Conservation (phyloP, 2,113 vertebrate genomes). For the Prunella fulvescens region DNA sequence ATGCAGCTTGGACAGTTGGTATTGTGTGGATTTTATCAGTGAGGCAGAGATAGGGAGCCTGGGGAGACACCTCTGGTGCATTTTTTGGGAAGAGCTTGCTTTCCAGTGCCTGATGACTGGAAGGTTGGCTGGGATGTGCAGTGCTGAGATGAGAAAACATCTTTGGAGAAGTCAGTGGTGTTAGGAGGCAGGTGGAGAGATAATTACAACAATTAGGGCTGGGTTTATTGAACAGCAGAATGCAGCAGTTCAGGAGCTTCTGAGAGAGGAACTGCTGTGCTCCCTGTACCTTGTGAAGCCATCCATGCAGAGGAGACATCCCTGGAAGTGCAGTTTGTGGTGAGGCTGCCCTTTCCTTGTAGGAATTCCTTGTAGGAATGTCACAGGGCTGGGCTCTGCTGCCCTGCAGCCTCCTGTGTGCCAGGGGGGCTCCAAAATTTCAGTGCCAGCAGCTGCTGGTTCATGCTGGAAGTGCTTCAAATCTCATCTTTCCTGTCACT, state of each 20-base stretch:
- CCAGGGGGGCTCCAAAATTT: background rate
- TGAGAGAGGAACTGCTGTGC: background rate
- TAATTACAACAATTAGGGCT: background rate
- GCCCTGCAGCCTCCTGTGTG: background rate
- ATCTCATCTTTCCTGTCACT: background rate
- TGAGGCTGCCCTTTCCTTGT: background rate
- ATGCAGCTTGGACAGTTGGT: background rate
- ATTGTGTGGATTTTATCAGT: background rate
- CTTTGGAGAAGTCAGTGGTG: background rate
- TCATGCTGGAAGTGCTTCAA: background rate
- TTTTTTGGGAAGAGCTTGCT: background rate
- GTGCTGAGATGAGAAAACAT: background rate
- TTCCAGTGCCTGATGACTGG: accelerated
- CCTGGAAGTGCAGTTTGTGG: background rate
- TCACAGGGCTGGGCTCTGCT: background rate
- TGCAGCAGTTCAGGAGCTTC: background rate
- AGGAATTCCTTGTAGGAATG: background rate
- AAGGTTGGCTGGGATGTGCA: background rate
- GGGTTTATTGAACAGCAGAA: background rate
- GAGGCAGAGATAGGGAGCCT: background rate
- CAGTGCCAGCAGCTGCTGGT: background rate
- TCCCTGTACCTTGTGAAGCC: accelerated
- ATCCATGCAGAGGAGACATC: background rate
- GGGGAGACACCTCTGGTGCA: background rate
- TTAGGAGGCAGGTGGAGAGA: background rate